Evolutionary conservation across 37 sponge, comb jelly and placozoan species (phyloP), one percentile per base, ranked within the genome.

Genomic region (Tethya wilhelma): DNA sequence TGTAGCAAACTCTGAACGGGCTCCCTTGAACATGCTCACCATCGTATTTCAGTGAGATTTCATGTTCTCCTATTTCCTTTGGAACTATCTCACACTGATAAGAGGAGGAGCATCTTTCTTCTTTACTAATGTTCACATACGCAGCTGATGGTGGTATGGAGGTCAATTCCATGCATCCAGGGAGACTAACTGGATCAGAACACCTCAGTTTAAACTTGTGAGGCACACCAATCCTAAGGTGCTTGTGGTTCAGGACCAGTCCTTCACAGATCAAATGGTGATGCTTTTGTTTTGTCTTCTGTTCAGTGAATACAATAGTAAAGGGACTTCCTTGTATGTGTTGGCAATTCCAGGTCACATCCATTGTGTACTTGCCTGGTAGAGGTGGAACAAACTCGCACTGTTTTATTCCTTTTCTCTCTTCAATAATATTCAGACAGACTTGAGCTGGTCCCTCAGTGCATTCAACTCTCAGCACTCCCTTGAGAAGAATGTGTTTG

Each of bases 1-100:
- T 36, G 63, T 80, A 84, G 25, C 46, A 12, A 22, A 79, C 80
- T 29, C 74, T 66, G 57, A 84, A 92, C 0, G 93, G 93, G 56
- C 89, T 88, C 6, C 85, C 93, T 38, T 44, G 44, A 14, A 92
- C 79, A 78, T 92, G 88, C 60, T 83, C 44, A 8, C 73, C 84
- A 25, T 65, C 37, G 64, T 81, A 90, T 38, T 25, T 69, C 25
- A 88, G 71, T 38, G 55, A 66, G 19, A 92, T 20, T n/a, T 68
- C 62, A 58, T 88, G 81, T 3, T 57, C 2, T n/a, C 90, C 90
- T 19, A 62, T 41, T 53, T 68, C 71, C 42, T 57, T 44, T 26
- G 90, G 90, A 3, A 90, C 29, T 6, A 90, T 28, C 37, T 79
- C 56, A 25, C 84, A 72, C 7, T 84, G 74, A 55, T 84, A 84